Conservation (phyloP, 2,888 invertebrate genomes). For the Myopa tessellatipennis region DNA sequence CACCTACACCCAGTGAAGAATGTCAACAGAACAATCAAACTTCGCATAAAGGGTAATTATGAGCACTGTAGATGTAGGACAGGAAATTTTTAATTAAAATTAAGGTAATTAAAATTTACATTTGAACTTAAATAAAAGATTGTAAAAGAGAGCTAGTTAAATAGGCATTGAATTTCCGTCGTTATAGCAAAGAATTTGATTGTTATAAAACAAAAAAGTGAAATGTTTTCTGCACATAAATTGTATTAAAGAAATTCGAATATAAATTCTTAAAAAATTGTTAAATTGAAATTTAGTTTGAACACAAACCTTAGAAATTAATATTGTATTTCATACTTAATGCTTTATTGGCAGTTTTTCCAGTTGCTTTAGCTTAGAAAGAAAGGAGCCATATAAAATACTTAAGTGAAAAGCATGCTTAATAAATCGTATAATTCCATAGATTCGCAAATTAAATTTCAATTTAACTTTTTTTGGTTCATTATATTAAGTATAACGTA, state of each 20-base stretch:
- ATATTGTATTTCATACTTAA: neutral
- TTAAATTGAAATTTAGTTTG: slow-evolving; percentile 32
- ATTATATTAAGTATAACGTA: neutral
- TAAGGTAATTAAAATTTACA: slow-evolving; percentile 6
- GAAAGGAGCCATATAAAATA: no score
- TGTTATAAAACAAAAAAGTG: slow-evolving; percentile 9
- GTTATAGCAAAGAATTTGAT: slow-evolving; percentile 24
- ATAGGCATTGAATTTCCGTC: slow-evolving; percentile 18
- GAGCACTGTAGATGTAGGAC: neutral
- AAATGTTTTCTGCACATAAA: slow-evolving; percentile 14
- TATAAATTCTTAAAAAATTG: slow-evolving; percentile 16
- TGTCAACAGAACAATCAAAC: slow-evolving; percentile 24
- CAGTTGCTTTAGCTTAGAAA: neutral
- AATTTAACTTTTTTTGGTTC: slow-evolving; percentile 28
- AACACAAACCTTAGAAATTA: neutral
- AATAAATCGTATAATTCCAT: neutral
- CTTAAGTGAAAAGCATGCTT: neutral
- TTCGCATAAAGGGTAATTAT: slow-evolving; percentile 37
- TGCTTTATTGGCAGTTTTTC: neutral
- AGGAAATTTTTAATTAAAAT: slow-evolving; percentile 21
- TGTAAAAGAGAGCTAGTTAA: slow-evolving; percentile 11
- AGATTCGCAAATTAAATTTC: slow-evolving; percentile 21
- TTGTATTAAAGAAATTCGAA: slow-evolving; percentile 8
- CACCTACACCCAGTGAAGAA: slow-evolving; percentile 72
- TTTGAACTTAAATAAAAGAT: slow-evolving; percentile 24